Conservation (phyloP, 2,113 vertebrate genomes). For the Corvus cornix region DNA sequence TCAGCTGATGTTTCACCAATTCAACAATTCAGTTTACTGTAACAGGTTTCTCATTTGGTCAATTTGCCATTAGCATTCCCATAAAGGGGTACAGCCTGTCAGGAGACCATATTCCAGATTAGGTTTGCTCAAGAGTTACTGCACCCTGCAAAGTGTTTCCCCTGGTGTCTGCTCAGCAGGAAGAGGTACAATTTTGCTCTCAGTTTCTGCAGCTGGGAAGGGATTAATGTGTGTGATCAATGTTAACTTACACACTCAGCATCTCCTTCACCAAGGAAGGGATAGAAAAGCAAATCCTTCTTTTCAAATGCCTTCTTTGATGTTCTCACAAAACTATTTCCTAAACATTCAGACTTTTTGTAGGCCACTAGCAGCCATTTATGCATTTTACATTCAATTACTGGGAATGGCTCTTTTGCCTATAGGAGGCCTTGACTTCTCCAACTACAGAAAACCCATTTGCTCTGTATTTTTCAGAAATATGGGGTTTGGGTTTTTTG, state of each 20-base stretch:
- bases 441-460: neutral
- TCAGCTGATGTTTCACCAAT: neutral
- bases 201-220: neutral
- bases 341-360: neutral
- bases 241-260: neutral
- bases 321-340: neutral
- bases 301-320: neutral
- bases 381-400: neutral
- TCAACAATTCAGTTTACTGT: neutral
- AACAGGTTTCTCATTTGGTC: neutral
- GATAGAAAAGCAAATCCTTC: neutral
- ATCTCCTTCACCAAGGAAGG: neutral
- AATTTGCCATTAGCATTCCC: neutral
- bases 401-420: neutral
- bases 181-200: neutral
- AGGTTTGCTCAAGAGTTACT: neutral
- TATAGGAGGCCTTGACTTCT: neutral
- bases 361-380: neutral
- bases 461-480: neutral
- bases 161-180: neutral
- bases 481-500: fast-evolving
- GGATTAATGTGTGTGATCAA: neutral
- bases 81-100: neutral
- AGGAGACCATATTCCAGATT: neutral
- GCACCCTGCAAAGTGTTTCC: neutral